Evolutionary conservation across 2,888 invertebrate species (phyloP), one percentile per base, ranked within the genome.

Genomic region (Dyspetes luteomarginatus): DNA sequence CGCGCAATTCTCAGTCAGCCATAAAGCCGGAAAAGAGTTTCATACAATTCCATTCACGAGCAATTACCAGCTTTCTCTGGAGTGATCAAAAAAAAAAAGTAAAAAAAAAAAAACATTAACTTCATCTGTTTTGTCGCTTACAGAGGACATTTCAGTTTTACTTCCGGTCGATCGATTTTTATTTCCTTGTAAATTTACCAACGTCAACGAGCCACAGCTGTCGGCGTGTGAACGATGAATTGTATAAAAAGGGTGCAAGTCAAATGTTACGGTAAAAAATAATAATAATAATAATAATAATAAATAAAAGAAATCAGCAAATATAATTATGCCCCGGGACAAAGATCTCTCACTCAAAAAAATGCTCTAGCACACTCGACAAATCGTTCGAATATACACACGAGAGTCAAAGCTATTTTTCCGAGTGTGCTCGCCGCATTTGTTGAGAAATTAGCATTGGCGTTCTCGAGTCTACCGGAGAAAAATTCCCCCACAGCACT

Each of bases 11-110:
- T 67, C 75, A 41, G 65, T 80, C 69, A 80, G 50, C 79, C 79
- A 60, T 80, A 71, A 75, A 80, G 67, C 71, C 52, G 52, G 43
- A 41, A 45, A 56, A 64, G 56, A 69, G 60, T 67, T 67, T 71
- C 76, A 56, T 76, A 64, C 80, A 71, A 76, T 80, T 79, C 75
- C 69, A 65, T 71, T 72, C 45, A 17, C 50, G 48, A 41, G 43
- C 67, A 76, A 80, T 80, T 80, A 76, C 50, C 69, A 67, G 30
- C 71, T 76, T 78, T 78, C 75, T 69, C 65, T 58, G 65, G 50
- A 71, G 17, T 12, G 15, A 28, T 41, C 28, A 64, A 69, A 69
- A 58, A 71, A n/a, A 48, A 17, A 45, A 15, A 36, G 19, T 4
- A 58, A 67, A 19, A 52, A 24, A 24, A 68, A 55, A 69, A 1